These are phyloP conservation scores for Thymallus thymallus DNA, from an alignment of 2,113 vertebrate genomes.

Conservation along the genomic window DNA sequence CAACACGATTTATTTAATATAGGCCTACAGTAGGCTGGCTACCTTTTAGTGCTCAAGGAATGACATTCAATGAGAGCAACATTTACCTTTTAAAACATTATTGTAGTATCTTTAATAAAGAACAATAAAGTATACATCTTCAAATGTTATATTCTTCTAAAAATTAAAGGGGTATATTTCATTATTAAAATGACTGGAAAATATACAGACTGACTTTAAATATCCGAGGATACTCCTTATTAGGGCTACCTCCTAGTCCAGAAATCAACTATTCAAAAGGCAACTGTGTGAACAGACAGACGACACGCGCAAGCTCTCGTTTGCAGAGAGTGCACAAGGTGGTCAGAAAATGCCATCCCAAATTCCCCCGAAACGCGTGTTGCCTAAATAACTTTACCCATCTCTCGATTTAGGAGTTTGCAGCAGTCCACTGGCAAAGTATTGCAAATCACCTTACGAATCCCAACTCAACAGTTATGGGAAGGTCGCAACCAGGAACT, in stretches of 20 bases:
- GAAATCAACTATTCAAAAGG: neutral
- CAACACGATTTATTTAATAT: too few species aligned
- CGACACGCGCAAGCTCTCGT: neutral
- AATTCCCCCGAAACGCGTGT: conserved; percentile 76
- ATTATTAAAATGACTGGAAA: too few species aligned
- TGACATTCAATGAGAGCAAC: too few species aligned
- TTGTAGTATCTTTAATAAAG: too few species aligned
- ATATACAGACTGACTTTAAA: too few species aligned
- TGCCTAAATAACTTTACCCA: conserved; percentile 75
- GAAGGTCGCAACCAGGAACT: conserved; percentile 71
- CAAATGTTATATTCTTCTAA: too few species aligned
- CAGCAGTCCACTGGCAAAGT: conserved; percentile 82
- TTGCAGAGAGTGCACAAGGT: neutral
- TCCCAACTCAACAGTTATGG: conserved; percentile 37
- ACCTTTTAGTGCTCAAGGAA: too few species aligned
- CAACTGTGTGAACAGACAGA: neutral
- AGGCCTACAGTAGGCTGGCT: too few species aligned
- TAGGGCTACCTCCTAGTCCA: neutral
- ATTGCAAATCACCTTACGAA: conserved; percentile 57
- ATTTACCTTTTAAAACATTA: too few species aligned
- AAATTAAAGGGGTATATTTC: too few species aligned
- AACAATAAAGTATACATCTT: too few species aligned
- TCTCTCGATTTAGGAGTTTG: conserved; percentile 71
- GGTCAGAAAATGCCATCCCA: conserved; percentile 83
- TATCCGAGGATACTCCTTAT: too few species aligned